Conservation (phyloP, 2,888 invertebrate genomes). For the Oscheius myriophilus region DNA sequence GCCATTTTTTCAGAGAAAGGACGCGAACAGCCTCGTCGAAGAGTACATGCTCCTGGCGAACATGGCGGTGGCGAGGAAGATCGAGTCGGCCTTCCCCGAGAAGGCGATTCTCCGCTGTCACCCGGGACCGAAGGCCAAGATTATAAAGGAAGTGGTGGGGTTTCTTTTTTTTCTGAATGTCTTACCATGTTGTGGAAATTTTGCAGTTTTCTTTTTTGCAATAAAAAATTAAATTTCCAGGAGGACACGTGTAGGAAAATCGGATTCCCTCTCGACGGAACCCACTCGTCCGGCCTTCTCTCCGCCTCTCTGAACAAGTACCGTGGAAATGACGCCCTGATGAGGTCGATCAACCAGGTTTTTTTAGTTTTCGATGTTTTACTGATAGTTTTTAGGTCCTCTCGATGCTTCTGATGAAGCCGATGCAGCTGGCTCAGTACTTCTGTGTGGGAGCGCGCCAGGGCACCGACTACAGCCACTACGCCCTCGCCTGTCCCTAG, state of each 20-base stretch:
- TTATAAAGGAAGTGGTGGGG: conserved; percentile 62
- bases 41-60: conserved; percentile 57
- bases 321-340: conserved; percentile 57
- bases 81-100: conserved; percentile 80
- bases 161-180: background rate
- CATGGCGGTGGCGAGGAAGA: conserved; percentile 74
- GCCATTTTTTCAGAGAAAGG: conserved; percentile 51
- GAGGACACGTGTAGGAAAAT: conserved; percentile 71
- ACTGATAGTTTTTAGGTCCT: conserved; percentile 76
- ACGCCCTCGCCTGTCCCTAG: conserved; percentile 86
- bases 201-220: no score
- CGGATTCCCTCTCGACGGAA: conserved; percentile 81
- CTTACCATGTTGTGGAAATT: no score
- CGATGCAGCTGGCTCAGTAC: conserved; percentile 80
- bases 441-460: conserved; percentile 72
- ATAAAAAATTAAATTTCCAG: no score
- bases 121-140: conserved; percentile 80
- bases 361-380: background rate
- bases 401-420: conserved; percentile 83
- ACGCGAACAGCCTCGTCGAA: conserved; percentile 77
- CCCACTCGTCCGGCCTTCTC: conserved; percentile 79
- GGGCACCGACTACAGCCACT: conserved; percentile 78
- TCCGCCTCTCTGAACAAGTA: conserved; percentile 76
- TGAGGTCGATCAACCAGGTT: conserved; percentile 71
- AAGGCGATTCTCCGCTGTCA: conserved; percentile 85